Evolutionary conservation across 2,797 vertebrate genomes (phyloP).

Genomic region (Eptatretus atami): DNA sequence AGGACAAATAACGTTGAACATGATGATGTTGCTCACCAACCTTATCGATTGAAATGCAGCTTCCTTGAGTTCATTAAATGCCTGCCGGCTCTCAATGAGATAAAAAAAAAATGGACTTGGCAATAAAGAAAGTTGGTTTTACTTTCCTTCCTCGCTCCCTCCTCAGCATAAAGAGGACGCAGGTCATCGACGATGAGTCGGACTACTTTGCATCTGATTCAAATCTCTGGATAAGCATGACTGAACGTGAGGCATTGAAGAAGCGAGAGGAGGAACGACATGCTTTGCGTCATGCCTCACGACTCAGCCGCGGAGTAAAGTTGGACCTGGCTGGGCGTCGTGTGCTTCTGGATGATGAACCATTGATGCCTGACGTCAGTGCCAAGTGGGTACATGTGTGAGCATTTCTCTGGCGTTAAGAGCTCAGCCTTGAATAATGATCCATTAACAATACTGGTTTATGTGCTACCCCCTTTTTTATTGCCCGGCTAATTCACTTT

Average conservation of each 20-base stretch:
- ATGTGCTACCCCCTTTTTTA: too few species aligned
- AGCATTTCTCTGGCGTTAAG: too few species aligned
- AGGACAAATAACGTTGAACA: too few species aligned
- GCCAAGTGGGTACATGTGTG: too few species aligned
- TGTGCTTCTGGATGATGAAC: slow-evolving; percentile 33
- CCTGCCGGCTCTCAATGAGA: too few species aligned
- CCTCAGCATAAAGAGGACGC: slow-evolving; percentile 45
- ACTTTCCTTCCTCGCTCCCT: neutral
- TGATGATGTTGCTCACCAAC: too few species aligned
- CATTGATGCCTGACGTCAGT: slow-evolving; percentile 1
- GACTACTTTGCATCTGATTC: slow-evolving; percentile 78
- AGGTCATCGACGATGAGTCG: slow-evolving; percentile 77
- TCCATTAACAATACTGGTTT: too few species aligned
- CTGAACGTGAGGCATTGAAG: slow-evolving; percentile 36
- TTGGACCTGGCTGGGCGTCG: slow-evolving; percentile 69
- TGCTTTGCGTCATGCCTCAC: slow-evolving; percentile 47
- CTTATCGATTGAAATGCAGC: too few species aligned
- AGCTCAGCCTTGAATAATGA: too few species aligned
- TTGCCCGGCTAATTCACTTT: too few species aligned
- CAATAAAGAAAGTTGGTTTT: neutral
- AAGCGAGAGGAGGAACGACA: slow-evolving; percentile 45
- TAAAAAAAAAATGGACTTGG: too few species aligned
- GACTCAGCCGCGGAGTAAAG: slow-evolving; percentile 42
- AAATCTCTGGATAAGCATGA: slow-evolving; percentile 66
- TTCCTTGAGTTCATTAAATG: too few species aligned